Evolutionary conservation across 1,140 invertebrate species (phyloP), one percentile per base, ranked within the genome.

Genomic region (Orius insidiosus): DNA sequence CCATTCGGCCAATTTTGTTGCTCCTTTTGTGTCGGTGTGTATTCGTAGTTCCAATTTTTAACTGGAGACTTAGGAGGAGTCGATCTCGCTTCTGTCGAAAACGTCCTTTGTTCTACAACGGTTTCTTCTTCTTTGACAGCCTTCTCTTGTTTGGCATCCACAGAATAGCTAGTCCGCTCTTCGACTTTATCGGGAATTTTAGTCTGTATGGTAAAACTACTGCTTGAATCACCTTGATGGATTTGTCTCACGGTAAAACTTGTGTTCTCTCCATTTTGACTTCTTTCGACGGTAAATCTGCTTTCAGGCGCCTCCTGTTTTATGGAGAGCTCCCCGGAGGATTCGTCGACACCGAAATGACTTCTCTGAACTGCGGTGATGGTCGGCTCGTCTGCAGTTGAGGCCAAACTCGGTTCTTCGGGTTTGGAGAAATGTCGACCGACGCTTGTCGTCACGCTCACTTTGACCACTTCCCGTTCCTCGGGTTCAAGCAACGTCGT

Each of bases 271-370:
- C 41, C 41, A 30, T 43, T 30, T 43, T 43, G 41, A 31, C 40
- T 43, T 31, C 34, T 19, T 49, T 35, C 24, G 36, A 39, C 5
- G 10, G 19, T 30, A 30, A 42, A 19, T 7, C 24, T 10, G 15
- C 16, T 48, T 15, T 18, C 37, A 8, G 35, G 37, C 38, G 41
- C 19, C n/a, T 11, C 2, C 30, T 14, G 34, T 10, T 36, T 33
- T 16, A 16, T 48, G 31, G 18, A n/a, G 9, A 3, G 67, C 64
- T 13, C 32, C 8, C 42, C 36, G 9, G 62, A 58, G 1, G 57
- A 62, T 53, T 73, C 71, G 36, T 72, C 70, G 0, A 73, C 64
- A 8, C 60, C 65, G 48, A 74, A 69, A 41, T 70, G 67, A 48
- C 64, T 69, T 52, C 66, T 63, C 46, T 68, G 70, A 0, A 66